Conservation (phyloP, 2,888 invertebrate species). For the Oscheius onirici region DNA sequence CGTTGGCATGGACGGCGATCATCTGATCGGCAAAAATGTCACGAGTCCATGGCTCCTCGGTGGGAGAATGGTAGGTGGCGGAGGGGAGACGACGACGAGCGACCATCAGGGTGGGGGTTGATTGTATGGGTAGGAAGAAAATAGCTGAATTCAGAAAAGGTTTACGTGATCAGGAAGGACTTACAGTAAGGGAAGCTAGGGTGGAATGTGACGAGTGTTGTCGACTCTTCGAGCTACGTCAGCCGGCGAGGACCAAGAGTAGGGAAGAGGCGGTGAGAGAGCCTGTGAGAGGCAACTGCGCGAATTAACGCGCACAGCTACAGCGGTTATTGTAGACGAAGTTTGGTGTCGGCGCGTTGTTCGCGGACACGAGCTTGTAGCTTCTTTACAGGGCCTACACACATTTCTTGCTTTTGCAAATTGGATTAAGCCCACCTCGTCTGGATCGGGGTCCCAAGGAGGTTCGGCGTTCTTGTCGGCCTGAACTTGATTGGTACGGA, state of each 20-base stretch:
- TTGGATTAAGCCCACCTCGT: constrained; percentile 4
- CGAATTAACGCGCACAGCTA: constrained; percentile 28
- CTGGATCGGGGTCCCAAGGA: constrained; percentile 64
- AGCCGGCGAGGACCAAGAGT: constrained; percentile 46
- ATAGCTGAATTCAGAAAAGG: not conserved
- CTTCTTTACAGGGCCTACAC: no score
- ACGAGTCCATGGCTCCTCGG: constrained; percentile 44
- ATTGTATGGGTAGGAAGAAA: not conserved
- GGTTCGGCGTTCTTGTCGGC: constrained; percentile 63
- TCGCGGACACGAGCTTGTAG: constrained; percentile 27
- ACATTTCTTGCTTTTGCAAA: no score
- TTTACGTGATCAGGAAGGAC: constrained; percentile 1
- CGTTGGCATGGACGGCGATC: constrained; percentile 44
- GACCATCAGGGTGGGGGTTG: constrained; percentile 35
- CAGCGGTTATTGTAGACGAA: constrained; percentile 16
- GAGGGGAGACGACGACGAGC: constrained; percentile 51
- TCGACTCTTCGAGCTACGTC: constrained; percentile 45
- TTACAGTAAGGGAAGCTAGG: constrained; percentile 35
- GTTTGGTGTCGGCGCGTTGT: constrained; percentile 17
- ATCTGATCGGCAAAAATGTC: constrained; percentile 48
- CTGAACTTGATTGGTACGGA: constrained; percentile 50
- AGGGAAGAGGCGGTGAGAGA: constrained; percentile 32
- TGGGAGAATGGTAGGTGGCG: constrained; percentile 47
- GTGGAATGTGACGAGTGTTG: constrained; percentile 49
- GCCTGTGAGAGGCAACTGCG: constrained; percentile 19